phyloP scores from a whole-genome alignment of 37 sponge, comb jelly and placozoan genomes.

The Eunapius fragilis region DNA sequence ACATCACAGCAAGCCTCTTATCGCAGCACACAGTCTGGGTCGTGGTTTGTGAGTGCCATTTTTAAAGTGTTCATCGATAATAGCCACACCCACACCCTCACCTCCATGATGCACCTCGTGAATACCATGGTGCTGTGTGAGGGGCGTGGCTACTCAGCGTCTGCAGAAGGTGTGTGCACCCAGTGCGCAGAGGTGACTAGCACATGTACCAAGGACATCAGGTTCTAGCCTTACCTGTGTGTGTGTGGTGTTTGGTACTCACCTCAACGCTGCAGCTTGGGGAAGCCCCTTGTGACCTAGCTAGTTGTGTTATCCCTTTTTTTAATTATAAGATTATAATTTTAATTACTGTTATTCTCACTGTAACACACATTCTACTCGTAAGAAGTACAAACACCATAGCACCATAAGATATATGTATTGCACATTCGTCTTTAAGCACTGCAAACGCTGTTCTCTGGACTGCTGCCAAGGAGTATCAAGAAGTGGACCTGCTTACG shows the following conservation, averaged over 20 bases:
- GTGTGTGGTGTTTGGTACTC: no score
- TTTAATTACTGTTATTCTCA: background rate
- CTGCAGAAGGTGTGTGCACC: background rate
- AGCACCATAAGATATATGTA: no score
- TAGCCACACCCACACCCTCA: slow-evolving; percentile 13
- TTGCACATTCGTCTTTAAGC: background rate
- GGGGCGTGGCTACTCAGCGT: background rate
- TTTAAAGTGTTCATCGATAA: slow-evolving; percentile 24
- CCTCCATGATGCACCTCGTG: slow-evolving; percentile 36
- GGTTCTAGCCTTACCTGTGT: no score
- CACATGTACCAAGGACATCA: slow-evolving; percentile 15
- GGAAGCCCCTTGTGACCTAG: no score
- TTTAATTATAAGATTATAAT: no score
- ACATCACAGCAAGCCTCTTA: slow-evolving; percentile 51
- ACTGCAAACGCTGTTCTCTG: background rate
- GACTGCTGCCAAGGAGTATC: background rate
- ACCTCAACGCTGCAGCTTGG: no score
- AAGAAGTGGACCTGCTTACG: slow-evolving; percentile 74
- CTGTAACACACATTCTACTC: background rate
- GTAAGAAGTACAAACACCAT: background rate
- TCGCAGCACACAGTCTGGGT: slow-evolving; percentile 58
- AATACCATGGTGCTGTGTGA: slow-evolving; percentile 4
- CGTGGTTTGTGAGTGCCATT: slow-evolving; percentile 71
- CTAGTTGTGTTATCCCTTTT: no score
- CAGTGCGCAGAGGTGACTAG: slow-evolving; percentile 35